Evolutionary conservation across 2,113 vertebrate genomes (phyloP), one percentile per base, ranked within the genome.

Genomic region (Progne subis): DNA sequence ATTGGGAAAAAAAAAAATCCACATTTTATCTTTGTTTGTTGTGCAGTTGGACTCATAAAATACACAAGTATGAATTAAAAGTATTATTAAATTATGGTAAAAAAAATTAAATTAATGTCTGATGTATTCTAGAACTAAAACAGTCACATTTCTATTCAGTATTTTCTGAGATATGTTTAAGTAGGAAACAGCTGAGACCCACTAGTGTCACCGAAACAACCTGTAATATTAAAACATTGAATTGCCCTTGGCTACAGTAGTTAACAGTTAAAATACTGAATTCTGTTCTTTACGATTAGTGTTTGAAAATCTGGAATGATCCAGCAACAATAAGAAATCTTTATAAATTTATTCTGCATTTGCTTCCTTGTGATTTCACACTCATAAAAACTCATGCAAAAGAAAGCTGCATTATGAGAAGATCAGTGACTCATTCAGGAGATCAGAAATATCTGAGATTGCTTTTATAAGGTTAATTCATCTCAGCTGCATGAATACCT

Each of bases 241-340:
- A 80, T 69, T 80, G 31, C 37, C 70, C 41, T 83, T 81, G 50
- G 63, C 41, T 79, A 28, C 37, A 77, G n/a, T 32, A 72, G n/a
- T 32, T 86, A 89, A 93, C 46, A 70, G n/a, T 53, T 81, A 87
- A 81, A 95, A 74, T 81, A 91, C 28, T 65, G 37, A 93, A 86
- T 89, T 74, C 37, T 25, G 4, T 61, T 86, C 77, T 70, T 70
- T 70, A 78, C 46, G 71, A 71, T 83, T 83, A 69, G 19, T 57
- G n/a, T 68, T 65, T 81, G 60, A 46, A 81, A 94, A 89, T 46
- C 55, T n/a, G 50, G 46, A 81, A 84, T 37, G 26, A 89, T 49
- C 59, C 37, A 74, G 31, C 7, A 88, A 81, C 68, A 69, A 25
- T 28, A 83, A 53, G n/a, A 81, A 89, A 61, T 81, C 24, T 52